Base-by-base conservation (phyloP, 2,888 invertebrate species). In the Lycophotia porphyrea region DNA sequence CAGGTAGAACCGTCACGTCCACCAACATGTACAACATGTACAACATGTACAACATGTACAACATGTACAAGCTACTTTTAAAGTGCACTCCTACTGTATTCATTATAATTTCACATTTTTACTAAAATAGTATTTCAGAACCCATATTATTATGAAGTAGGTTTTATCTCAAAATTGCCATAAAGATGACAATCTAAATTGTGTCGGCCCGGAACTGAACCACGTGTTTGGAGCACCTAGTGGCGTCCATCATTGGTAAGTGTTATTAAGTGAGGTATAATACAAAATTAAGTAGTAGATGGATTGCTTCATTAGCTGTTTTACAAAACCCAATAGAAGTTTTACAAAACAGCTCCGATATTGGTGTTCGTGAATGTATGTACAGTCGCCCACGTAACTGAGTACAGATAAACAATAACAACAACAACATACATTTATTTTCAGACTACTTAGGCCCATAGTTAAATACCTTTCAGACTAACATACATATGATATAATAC, bases 361-460 rank as follows among this genome's bases (percentile, higher is more conserved):
- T 52, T n/a, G 1, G 13, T 13, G 11, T 21, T 21, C 34, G 34
- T 60, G 31, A 60, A 31, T 21, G 27, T 52, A 11, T 21, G 63
- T 71, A 69, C 71, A 74, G 47, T 49, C 61, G 60, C 34, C 27
- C 13, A 49, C 61, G 42, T 66, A 72, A 73, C 72, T 60, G 21
- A 58, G 44, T 74, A 66, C 65, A 49, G 21, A 47, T 61, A n/a
- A n/a, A n/a, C n/a, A n/a, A n/a, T n/a, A n/a, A n/a, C n/a, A n/a
- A n/a, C n/a, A n/a, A n/a, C n/a, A n/a, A n/a, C n/a, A n/a, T n/a
- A n/a, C n/a, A n/a, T n/a, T n/a, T n/a, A n/a, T n/a, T n/a, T n/a
- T n/a, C n/a, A n/a, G n/a, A n/a, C n/a, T n/a, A n/a, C n/a, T n/a
- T n/a, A n/a, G n/a, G n/a, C n/a, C n/a, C n/a, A n/a, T n/a, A n/a